A percentile compares a stretch with the other conserved stretches of the same genome.
phyloP scores from a whole-genome alignment of 2,888 invertebrate species.

The Branchellion lobata region DNA sequence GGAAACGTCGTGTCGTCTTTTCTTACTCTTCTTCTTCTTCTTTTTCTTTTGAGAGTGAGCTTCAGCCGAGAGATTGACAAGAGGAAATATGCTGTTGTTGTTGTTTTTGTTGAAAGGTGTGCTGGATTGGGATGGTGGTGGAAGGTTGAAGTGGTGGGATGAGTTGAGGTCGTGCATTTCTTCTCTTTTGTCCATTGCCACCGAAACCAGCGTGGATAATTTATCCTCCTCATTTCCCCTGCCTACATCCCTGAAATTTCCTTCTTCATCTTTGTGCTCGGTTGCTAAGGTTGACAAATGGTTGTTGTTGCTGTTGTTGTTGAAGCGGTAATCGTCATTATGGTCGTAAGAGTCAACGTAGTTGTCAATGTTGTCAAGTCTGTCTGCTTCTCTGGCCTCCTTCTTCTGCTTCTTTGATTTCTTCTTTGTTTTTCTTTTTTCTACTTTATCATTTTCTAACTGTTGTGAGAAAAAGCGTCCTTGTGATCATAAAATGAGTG shows the following conservation, averaged over 20 bases:
- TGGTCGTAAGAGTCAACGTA: background rate
- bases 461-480: too few relatives aligned
- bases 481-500: background rate
- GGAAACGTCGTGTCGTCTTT: conserved; percentile 13
- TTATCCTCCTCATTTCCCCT: background rate
- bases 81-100: too few relatives aligned
- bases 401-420: conserved; percentile 12
- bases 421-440: background rate
- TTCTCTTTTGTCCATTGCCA: background rate
- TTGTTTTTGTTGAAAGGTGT: too few relatives aligned
- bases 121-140: background rate
- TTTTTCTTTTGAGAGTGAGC: background rate
- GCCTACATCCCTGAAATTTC: background rate
- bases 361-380: background rate
- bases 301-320: conserved; percentile 11
- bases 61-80: background rate
- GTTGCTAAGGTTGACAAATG: background rate
- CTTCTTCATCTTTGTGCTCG: background rate
- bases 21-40: conserved; percentile 37
- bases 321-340: background rate
- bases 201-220: background rate
- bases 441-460: background rate
- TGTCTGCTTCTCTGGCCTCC: background rate
- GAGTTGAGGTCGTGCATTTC: background rate
- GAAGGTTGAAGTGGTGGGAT: background rate